A percentile compares a stretch with the other conserved stretches of the same genome.
Evolutionary conservation across 2,797 vertebrate species (phyloP).

Genomic region (Channallabes apus): DNA sequence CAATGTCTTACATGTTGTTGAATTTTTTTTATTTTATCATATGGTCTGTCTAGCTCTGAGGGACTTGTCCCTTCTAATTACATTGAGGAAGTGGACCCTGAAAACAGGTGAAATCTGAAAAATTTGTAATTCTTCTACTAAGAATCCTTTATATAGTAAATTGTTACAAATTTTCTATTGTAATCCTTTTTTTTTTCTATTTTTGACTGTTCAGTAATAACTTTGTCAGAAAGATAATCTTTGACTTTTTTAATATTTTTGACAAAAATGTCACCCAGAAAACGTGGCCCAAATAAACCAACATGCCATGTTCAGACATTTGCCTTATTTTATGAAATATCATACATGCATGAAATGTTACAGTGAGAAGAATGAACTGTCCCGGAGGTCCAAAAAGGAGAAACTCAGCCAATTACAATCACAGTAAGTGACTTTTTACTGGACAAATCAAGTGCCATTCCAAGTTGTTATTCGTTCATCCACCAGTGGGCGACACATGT

Average conservation of each 20-base stretch:
- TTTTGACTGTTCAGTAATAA: too few species aligned
- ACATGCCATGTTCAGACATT: background rate
- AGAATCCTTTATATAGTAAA: background rate
- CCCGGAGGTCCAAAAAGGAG: background rate
- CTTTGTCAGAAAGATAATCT: too few species aligned
- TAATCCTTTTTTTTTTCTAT: background rate
- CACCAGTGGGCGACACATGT: background rate
- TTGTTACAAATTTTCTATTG: background rate
- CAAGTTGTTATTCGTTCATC: background rate
- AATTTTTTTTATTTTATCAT: background rate
- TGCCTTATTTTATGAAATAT: background rate
- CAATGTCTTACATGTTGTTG: background rate
- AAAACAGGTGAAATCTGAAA: background rate
- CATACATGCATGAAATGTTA: background rate
- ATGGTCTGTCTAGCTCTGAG: conserved; percentile 1
- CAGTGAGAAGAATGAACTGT: background rate
- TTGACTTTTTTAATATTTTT: too few species aligned
- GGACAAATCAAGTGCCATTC: background rate
- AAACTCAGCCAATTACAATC: background rate
- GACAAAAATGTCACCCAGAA: background rate
- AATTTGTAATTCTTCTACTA: background rate
- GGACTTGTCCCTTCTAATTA: conserved; percentile 19
- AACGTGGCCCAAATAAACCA: background rate
- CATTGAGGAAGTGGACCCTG: background rate
- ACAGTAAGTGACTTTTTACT: background rate